Conservation (phyloP, 2,888 invertebrate genomes). For the Cancer borealis region DNA sequence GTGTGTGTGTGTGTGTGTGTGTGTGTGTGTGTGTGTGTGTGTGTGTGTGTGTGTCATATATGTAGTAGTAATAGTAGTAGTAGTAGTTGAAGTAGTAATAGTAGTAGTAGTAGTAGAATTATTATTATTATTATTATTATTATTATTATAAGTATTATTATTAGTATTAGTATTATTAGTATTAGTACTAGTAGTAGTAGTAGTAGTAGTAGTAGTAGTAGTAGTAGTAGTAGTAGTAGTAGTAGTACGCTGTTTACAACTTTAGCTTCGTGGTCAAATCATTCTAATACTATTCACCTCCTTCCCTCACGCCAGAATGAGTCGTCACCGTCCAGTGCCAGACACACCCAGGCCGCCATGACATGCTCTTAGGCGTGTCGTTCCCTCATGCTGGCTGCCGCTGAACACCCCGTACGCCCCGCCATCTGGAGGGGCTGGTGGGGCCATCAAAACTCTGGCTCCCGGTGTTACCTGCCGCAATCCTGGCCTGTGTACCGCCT, state of each 20-base stretch:
- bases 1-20: too few relatives aligned
- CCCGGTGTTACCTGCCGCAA: slow-evolving; percentile 64
- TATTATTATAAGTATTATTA: too few relatives aligned
- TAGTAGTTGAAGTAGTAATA: too few relatives aligned
- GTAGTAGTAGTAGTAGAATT: too few relatives aligned
- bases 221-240: not conserved
- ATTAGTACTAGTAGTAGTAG: not conserved
- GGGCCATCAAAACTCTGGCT: too few relatives aligned
- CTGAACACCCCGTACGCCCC: not conserved
- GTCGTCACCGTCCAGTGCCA: not conserved
- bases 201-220: not conserved
- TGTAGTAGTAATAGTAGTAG: too few relatives aligned
- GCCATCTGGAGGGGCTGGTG: not conserved
- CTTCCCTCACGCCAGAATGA: not conserved
- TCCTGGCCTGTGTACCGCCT: slow-evolving; percentile 68
- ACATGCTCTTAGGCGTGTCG: not conserved
- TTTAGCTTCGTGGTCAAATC: not conserved
- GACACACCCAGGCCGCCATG: not conserved
- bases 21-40: too few relatives aligned
- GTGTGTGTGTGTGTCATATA: too few relatives aligned
- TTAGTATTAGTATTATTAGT: too few relatives aligned
- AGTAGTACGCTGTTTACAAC: not conserved
- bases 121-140: too few relatives aligned
- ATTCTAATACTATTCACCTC: not conserved
- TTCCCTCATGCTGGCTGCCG: slow-evolving; percentile 5